A percentile compares a stretch with the other conserved stretches of the same genome.
phyloP scores from a whole-genome alignment of 2,888 invertebrate species.

The Lacanobia oleracea region DNA sequence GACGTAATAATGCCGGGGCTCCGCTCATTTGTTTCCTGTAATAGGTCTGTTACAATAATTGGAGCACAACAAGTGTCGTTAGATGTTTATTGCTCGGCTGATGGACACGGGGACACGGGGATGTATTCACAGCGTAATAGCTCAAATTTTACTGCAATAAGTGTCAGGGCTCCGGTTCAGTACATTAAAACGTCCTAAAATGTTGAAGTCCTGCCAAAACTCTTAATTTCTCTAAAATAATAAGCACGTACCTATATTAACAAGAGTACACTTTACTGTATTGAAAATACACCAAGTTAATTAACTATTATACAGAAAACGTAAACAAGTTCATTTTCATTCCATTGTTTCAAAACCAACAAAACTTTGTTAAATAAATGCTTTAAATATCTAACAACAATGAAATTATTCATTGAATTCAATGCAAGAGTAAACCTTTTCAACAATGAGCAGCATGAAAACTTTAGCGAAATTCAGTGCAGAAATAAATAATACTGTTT shows the following conservation, averaged over 20 bases:
- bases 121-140: conserved; percentile 41
- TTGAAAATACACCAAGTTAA: conserved; percentile 45
- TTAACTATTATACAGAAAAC: conserved; percentile 47
- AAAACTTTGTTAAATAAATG: conserved; percentile 65
- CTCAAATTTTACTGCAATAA: conserved; percentile 47
- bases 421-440: conserved; percentile 60
- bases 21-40: conserved; percentile 56
- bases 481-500: conserved; percentile 50
- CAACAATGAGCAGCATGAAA: conserved; percentile 54
- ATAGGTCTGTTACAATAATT: conserved; percentile 63
- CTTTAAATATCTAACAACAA: conserved; percentile 64
- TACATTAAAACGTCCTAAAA: conserved; percentile 32
- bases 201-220: neutral
- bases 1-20: conserved; percentile 61
- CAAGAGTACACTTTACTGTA: conserved; percentile 8
- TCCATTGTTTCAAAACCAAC: conserved; percentile 68
- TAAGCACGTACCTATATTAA: conserved; percentile 1
- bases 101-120: conserved; percentile 59
- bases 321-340: conserved; percentile 55
- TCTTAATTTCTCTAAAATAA: conserved; percentile 14
- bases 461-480: conserved; percentile 46
- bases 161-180: conserved; percentile 29
- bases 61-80: conserved; percentile 70
- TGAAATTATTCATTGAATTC: conserved; percentile 69
- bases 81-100: conserved; percentile 67